Percentiles rank a stretch among this genome's conserved stretches.
phyloP scores from a whole-genome alignment of 2,797 vertebrate species.

The Adrianichthys oophorus region DNA sequence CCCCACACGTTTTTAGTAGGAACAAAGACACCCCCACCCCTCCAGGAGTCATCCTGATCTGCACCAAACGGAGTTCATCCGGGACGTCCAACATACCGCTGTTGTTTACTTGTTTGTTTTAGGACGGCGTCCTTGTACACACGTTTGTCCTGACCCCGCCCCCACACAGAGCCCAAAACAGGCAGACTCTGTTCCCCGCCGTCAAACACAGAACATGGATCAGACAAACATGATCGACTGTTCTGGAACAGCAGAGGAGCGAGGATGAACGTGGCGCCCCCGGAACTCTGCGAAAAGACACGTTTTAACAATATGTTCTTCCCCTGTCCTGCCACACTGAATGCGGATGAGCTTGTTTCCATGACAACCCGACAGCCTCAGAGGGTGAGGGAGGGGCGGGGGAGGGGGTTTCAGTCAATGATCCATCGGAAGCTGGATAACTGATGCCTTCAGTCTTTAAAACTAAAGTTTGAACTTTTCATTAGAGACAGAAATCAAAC shows the following conservation, averaged over 20 bases:
- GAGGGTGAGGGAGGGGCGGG: slow-evolving; percentile 40
- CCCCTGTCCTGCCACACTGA: slow-evolving; percentile 35
- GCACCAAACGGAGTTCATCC: too few species aligned
- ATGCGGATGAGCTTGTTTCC: slow-evolving; percentile 60
- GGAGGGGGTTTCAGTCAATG: slow-evolving; percentile 16
- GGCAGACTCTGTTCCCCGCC: too few species aligned
- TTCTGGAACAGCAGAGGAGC: background rate
- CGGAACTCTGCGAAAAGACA: slow-evolving; percentile 31
- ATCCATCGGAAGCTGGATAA: background rate
- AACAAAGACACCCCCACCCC: slow-evolving; percentile 39
- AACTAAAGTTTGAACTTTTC: too few species aligned
- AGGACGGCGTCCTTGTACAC: too few species aligned
- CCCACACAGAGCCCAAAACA: too few species aligned
- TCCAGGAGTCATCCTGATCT: background rate
- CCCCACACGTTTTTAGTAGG: slow-evolving; percentile 68
- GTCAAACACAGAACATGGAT: background rate
- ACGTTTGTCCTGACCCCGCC: too few species aligned
- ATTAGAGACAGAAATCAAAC: too few species aligned
- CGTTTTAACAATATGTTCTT: slow-evolving; percentile 58
- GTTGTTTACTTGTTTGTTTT: too few species aligned
- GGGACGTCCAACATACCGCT: too few species aligned
- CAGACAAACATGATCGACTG: background rate
- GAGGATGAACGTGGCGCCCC: slow-evolving; percentile 8
- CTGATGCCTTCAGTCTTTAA: too few species aligned
- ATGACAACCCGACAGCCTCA: slow-evolving; percentile 54